phyloP scores from a whole-genome alignment of 2,113 vertebrate species.

The Abramis brama region DNA sequence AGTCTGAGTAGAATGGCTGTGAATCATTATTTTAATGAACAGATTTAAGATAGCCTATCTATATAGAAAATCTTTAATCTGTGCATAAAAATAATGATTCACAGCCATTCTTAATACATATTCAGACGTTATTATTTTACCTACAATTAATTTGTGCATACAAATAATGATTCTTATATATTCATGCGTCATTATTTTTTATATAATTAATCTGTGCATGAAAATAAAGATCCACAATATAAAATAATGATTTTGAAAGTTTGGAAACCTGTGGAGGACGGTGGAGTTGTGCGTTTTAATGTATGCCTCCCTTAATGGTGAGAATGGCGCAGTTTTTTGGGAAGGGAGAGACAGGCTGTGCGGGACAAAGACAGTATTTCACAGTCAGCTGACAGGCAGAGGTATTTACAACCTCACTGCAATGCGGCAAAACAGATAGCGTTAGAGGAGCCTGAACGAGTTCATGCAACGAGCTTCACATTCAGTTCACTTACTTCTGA shows the following conservation, averaged over 20 bases:
- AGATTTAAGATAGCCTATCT: too few relatives aligned
- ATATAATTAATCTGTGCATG: neutral
- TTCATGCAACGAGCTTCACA: neutral
- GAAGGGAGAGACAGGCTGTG: conserved; percentile 64
- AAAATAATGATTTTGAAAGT: neutral
- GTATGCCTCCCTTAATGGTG: conserved; percentile 37
- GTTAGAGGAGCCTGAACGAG: conserved; percentile 44
- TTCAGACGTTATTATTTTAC: neutral
- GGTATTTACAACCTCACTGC: conserved; percentile 98
- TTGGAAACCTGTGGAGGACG: neutral
- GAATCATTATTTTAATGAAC: too few relatives aligned
- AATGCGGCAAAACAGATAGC: conserved; percentile 85
- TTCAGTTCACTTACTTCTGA: neutral
- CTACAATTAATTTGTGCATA: neutral
- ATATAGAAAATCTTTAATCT: too few relatives aligned
- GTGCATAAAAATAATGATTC: neutral
- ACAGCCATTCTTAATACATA: neutral
- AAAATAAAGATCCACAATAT: neutral
- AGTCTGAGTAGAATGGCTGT: too few relatives aligned
- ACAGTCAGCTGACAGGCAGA: conserved; percentile 94
- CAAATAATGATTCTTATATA: neutral
- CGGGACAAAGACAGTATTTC: conserved; percentile 99
- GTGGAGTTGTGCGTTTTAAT: conserved; percentile 3
- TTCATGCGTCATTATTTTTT: neutral
- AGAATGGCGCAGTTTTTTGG: conserved; percentile 49